A percentile compares a stretch with the other conserved stretches of the same genome.
phyloP scores from a whole-genome alignment of 2,113 vertebrate species.

The Callocephalon fimbriatum region DNA sequence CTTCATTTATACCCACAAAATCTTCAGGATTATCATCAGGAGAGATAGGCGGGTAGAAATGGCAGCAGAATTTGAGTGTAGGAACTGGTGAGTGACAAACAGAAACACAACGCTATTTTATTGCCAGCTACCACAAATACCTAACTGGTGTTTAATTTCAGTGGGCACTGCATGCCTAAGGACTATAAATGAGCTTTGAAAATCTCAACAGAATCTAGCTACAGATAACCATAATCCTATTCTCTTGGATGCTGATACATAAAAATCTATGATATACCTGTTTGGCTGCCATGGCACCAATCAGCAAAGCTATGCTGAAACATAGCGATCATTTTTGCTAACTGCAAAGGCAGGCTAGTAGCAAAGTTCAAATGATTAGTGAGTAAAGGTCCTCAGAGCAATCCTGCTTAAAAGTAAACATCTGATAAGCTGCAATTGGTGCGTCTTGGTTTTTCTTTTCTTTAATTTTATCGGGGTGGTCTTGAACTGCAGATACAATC shows the following conservation, averaged over 20 bases:
- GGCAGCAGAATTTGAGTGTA: slow-evolving; percentile 32
- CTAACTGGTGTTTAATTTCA: background rate
- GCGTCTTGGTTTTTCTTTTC: background rate
- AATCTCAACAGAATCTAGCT: background rate
- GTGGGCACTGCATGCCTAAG: background rate
- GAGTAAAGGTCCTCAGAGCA: slow-evolving; percentile 48
- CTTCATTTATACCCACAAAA: slow-evolving; percentile 23
- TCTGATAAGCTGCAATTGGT: background rate
- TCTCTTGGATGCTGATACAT: slow-evolving; percentile 42
- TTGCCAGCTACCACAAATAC: background rate
- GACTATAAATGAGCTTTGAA: background rate
- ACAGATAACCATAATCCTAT: slow-evolving; percentile 48
- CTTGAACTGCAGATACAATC: slow-evolving; percentile 91
- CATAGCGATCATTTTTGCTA: slow-evolving; percentile 50
- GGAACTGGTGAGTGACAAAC: background rate
- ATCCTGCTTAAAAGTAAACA: slow-evolving; percentile 23
- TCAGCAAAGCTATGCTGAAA: slow-evolving; percentile 57
- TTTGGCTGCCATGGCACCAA: slow-evolving; percentile 58
- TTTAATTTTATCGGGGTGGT: slow-evolving; percentile 86
- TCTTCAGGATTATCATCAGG: background rate
- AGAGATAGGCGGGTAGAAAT: slow-evolving; percentile 8
- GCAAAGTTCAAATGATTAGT: slow-evolving; percentile 52
- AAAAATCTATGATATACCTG: slow-evolving; percentile 34
- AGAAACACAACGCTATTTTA: background rate
- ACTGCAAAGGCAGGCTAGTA: slow-evolving; percentile 64